A percentile compares a stretch with the other conserved stretches of the same genome.
Conservation (phyloP, 2,113 vertebrate species). For the Pungitius pungitius region DNA sequence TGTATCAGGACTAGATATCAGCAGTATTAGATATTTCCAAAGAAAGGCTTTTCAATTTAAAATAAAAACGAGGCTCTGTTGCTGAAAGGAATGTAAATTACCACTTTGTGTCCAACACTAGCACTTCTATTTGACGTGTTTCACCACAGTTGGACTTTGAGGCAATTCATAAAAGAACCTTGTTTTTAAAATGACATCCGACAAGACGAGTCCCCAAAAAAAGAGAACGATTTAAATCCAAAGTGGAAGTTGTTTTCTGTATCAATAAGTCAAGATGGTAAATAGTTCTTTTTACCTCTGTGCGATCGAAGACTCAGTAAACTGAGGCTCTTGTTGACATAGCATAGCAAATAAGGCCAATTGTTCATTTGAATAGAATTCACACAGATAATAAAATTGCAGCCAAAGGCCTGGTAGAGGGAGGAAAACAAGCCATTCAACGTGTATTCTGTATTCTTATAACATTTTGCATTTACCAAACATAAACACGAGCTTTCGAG, state of each 20-base stretch:
- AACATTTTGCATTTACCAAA: constrained; percentile 50
- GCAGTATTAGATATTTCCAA: neutral
- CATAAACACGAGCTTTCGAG: constrained; percentile 41
- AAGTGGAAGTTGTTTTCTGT: constrained; percentile 35
- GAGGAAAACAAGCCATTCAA: constrained; percentile 55
- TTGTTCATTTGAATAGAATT: constrained; percentile 41
- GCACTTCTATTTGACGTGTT: neutral
- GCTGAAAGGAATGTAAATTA: neutral
- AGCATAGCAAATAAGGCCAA: constrained; percentile 61
- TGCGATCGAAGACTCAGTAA: constrained; percentile 56
- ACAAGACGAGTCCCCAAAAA: constrained; percentile 7
- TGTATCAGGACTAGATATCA: neutral
- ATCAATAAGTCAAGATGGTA: constrained; percentile 39
- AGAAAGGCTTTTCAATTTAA: neutral
- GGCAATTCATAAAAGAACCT: constrained; percentile 26
- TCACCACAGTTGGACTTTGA: constrained; percentile 13
- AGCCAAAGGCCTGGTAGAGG: constrained; percentile 51
- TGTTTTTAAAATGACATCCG: constrained; percentile 11
- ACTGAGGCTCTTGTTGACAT: constrained; percentile 46
- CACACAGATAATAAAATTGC: constrained; percentile 60
- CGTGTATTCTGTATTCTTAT: constrained; percentile 54
- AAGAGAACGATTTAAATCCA: constrained; percentile 39
- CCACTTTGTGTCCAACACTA: neutral
- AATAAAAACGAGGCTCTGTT: neutral
- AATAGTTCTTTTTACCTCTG: constrained; percentile 33